phyloP scores from a whole-genome alignment of 2,113 vertebrate species.

The Heteronetta atricapilla region DNA sequence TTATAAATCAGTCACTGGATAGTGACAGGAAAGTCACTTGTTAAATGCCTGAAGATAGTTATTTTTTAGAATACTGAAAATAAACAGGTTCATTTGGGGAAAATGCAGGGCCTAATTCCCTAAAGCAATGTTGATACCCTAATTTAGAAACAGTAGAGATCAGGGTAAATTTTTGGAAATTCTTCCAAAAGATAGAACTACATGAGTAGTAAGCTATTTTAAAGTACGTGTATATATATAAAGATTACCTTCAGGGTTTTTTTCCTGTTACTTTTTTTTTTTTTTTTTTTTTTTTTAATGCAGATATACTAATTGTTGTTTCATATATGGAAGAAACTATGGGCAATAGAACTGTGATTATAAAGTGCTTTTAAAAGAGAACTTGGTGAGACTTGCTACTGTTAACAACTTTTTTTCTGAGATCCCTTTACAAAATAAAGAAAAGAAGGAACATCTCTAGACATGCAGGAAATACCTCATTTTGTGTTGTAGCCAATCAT shows the following conservation, averaged over 20 bases:
- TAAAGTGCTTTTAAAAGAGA: background rate
- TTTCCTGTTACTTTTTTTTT: too few relatives aligned
- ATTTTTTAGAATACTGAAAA: background rate
- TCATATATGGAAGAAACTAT: background rate
- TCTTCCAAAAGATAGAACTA: background rate
- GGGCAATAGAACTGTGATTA: background rate
- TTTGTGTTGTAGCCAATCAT: constrained; percentile 3
- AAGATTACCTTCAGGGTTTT: background rate
- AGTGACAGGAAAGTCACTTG: background rate
- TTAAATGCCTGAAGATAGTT: background rate
- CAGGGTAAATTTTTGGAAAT: background rate
- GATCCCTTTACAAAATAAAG: constrained; percentile 4
- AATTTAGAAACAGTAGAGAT: background rate
- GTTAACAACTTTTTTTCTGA: background rate
- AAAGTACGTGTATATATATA: background rate
- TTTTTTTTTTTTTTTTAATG: background rate
- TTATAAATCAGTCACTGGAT: background rate
- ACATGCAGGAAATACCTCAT: background rate
- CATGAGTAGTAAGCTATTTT: background rate
- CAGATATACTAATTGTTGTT: background rate
- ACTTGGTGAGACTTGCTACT: background rate
- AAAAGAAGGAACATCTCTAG: background rate
- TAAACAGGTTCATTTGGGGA: background rate
- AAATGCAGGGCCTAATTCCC: background rate
- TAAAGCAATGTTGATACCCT: background rate